Base-by-base conservation (phyloP, 2,888 invertebrate species). In the Gibbula magus region DNA sequence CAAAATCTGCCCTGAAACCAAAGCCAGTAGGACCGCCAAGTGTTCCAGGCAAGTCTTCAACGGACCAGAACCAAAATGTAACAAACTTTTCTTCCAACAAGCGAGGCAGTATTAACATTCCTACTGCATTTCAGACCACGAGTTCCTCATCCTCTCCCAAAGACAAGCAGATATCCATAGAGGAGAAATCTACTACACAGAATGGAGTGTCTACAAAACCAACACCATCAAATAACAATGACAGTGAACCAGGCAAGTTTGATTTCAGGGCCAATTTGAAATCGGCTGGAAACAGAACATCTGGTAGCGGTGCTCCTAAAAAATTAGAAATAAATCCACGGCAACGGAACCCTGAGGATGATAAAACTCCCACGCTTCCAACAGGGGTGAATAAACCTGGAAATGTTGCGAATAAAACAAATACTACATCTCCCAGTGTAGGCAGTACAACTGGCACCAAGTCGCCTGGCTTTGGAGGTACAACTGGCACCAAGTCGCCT, bases 31-130 rank as follows among this genome's bases (percentile, higher is more conserved):
- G 61, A 8, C 16, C 61, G 8, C 61, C 61, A 25, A 61, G 22
- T 61, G 61, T 25, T 13, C 61, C 61, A 2, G 29, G 61, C 22
- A 61, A 61, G n/a, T 0, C 61, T 22, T 2, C 25, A 3, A 61
- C 29, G 4, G 61, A 61, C 61, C 61, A 61, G 29, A 61, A 61
- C 61, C 61, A 61, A 61, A 61, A 61, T 61, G 61, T 61, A 4
- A 1, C 61, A 22, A 61, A 61, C 29, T 22, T 61, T 61, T 29
- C 61, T 25, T 13, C 61, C 25, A 74, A 51, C n/a, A 35, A 22
- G 35, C 76, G 35, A 20, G 18, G 54, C 22, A 54, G 54, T 39
- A 32, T 56, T 29, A 76, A 76, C 35, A 76, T 35, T 54, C 76
- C 29, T 10, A 13, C 22, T 54, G n/a, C 16, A 35, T 54, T 54